Conservation (phyloP, 2,113 vertebrate species). For the Xenopus borealis region DNA sequence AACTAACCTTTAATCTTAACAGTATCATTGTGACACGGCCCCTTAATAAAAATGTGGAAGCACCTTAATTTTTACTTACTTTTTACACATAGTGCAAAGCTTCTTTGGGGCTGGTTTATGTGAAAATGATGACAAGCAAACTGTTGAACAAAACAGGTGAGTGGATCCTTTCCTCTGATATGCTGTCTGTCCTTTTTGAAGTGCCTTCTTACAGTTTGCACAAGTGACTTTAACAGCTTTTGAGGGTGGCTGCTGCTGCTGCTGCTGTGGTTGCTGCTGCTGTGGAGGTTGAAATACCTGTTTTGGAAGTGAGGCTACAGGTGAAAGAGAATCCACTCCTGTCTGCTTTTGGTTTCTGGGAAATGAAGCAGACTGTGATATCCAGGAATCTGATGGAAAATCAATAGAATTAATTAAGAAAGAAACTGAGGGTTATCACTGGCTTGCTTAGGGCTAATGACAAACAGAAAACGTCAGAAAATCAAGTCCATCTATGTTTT, state of each 20-base stretch:
- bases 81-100: conserved; percentile 98
- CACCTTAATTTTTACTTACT: conserved; percentile 72
- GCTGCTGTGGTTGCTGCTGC: conserved; percentile 67
- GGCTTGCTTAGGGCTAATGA: no score
- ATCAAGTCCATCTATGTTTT: no score
- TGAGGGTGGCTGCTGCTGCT: conserved; percentile 61
- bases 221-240: conserved; percentile 96
- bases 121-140: conserved; percentile 93
- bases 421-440: no score
- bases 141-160: conserved; percentile 94
- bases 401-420: background rate
- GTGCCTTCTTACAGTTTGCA: conserved; percentile 95
- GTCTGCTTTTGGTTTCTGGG: conserved; percentile 94
- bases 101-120: conserved; percentile 98
- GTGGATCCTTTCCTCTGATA: conserved; percentile 97
- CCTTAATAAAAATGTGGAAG: no score
- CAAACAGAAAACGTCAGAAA: no score
- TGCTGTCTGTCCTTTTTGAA: conserved; percentile 94
- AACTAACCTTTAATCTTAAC: no score
- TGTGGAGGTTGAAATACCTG: conserved; percentile 82
- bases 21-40: no score
- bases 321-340: conserved; percentile 86
- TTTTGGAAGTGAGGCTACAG: conserved; percentile 88
- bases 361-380: conserved; percentile 94
- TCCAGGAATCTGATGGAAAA: conserved; percentile 84